Percentiles rank a stretch among this genome's conserved stretches.
Conservation (phyloP, 2,797 vertebrate genomes). For the Xenops minutus region DNA sequence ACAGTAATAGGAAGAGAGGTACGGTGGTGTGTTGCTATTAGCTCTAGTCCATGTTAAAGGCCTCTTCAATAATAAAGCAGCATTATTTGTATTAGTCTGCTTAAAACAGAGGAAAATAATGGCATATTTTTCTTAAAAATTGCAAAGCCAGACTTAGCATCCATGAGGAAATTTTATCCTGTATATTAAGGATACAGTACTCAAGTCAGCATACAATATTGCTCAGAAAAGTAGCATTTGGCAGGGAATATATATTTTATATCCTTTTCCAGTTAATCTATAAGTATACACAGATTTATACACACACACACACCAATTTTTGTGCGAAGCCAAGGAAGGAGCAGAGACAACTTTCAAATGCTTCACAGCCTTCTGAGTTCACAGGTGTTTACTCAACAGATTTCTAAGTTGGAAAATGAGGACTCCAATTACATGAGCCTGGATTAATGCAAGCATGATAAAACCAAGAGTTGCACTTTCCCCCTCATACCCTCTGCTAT, state of each 20-base stretch:
- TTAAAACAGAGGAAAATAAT: not conserved
- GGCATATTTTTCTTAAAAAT: not conserved
- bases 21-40: not conserved
- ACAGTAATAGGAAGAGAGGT: not conserved
- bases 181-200: not conserved
- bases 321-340: not conserved
- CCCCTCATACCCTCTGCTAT: not conserved
- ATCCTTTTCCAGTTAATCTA: not conserved
- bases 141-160: not conserved
- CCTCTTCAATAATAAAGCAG: not conserved
- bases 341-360: not conserved
- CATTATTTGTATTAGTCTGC: not conserved
- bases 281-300: not conserved
- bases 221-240: not conserved
- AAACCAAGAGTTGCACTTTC: not conserved
- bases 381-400: not conserved
- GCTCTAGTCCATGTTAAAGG: not conserved
- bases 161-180: rapidly evolving
- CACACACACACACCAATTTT: not conserved
- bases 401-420: not conserved
- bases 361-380: not conserved
- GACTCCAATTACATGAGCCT: not conserved
- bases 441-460: not conserved
- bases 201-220: not conserved
- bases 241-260: not conserved